Conservation (phyloP, 2,888 invertebrate species). For the Cosmorhoe ocellata region DNA sequence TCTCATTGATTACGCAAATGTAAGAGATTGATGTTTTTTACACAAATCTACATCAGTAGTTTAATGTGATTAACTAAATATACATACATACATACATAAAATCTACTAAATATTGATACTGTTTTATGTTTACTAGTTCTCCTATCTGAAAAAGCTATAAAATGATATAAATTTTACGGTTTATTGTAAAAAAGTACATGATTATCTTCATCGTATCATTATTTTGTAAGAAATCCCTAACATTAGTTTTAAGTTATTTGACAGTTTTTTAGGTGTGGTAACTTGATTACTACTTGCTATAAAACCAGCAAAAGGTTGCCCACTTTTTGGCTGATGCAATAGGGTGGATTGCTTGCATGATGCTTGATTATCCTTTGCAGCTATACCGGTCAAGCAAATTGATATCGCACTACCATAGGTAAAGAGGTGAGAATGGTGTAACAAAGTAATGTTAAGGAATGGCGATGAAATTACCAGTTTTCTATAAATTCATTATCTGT, state of each 20-base stretch:
- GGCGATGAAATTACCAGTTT: constrained; percentile 34
- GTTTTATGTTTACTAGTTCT: too few species aligned
- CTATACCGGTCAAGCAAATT: constrained; percentile 43
- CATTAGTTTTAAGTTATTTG: constrained; percentile 35
- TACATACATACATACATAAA: too few species aligned
- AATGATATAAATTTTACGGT: too few species aligned
- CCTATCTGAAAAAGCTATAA: too few species aligned
- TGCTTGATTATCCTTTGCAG: constrained; percentile 54
- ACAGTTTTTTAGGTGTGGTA: constrained; percentile 50
- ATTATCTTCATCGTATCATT: too few species aligned
- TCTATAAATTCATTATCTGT: background rate
- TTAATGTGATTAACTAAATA: too few species aligned
- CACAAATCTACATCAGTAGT: too few species aligned
- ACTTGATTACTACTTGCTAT: constrained; percentile 47
- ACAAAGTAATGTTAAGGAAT: constrained; percentile 27
- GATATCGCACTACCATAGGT: constrained; percentile 38
- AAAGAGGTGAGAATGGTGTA: constrained; percentile 47
- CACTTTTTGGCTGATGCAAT: constrained; percentile 75
- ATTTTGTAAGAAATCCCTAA: too few species aligned
- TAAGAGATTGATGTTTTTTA: too few species aligned
- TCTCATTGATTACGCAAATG: too few species aligned
- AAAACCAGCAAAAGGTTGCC: constrained; percentile 58
- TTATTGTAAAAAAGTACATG: too few species aligned
- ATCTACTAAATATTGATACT: too few species aligned
- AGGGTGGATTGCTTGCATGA: constrained; percentile 60